These are phyloP conservation scores for Callipepla californica DNA, from an alignment of 2,113 vertebrate genomes.

Conservation along the genomic window DNA sequence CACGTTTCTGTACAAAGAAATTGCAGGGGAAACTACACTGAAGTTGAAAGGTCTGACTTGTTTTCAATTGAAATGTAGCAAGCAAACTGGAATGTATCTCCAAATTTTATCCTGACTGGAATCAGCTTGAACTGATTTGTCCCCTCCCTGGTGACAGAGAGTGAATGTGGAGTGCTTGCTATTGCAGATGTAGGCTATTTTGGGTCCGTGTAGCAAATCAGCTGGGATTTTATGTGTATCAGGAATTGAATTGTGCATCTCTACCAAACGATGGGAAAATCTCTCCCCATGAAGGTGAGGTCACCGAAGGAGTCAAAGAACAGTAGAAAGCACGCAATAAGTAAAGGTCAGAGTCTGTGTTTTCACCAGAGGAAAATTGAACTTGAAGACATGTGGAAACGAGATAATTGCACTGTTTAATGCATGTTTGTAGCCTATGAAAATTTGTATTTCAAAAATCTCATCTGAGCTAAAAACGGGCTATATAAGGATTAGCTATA, in stretches of 20 bases:
- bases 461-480: slow-evolving; percentile 10
- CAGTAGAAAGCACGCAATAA: slow-evolving; percentile 3
- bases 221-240: neutral
- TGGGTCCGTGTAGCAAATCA: neutral
- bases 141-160: slow-evolving; percentile 13
- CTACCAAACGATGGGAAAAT: slow-evolving; percentile 34
- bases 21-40: neutral
- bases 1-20: slow-evolving; percentile 36
- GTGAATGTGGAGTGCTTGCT: neutral
- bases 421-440: slow-evolving; percentile 12
- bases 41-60: neutral
- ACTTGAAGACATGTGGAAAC: neutral
- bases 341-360: neutral
- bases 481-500: slow-evolving; percentile 52
- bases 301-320: slow-evolving; percentile 11
- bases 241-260: slow-evolving; percentile 34
- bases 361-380: neutral
- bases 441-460: slow-evolving; percentile 11
- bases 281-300: slow-evolving; percentile 58
- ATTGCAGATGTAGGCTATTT: neutral
- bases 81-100: neutral
- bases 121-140: slow-evolving; percentile 30
- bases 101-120: slow-evolving; percentile 10
- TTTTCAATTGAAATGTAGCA: slow-evolving; percentile 19
- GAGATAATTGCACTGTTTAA: neutral